These are phyloP conservation scores for Bombus superbus DNA, from an alignment of 1,140 invertebrate species.

Conservation along the genomic window DNA sequence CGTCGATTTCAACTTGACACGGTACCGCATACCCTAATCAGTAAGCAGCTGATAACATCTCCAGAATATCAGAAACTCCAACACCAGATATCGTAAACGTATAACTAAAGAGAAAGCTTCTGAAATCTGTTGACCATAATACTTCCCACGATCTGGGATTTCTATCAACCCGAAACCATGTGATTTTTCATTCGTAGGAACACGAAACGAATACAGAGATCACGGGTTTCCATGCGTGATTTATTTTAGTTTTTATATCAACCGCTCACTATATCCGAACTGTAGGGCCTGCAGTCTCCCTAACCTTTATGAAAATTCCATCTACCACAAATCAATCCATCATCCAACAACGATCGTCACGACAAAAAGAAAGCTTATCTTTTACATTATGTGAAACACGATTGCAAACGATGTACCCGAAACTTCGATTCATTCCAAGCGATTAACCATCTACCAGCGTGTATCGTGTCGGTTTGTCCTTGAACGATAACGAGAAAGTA, in stretches of 20 bases:
- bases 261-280: no score
- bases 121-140: background rate
- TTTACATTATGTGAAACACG: background rate
- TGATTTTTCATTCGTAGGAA: background rate
- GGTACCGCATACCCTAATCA: background rate
- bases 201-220: background rate
- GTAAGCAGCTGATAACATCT: background rate
- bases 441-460: slow-evolving; percentile 39
- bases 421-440: background rate
- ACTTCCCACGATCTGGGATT: background rate
- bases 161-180: background rate
- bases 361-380: background rate
- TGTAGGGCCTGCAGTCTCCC: no score
- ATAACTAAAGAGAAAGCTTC: background rate
- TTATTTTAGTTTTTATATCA: no score
- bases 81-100: no score
- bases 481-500: slow-evolving; percentile 47
- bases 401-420: background rate
- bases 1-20: background rate
- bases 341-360: no score
- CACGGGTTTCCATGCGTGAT: no score
- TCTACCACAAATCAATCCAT: no score
- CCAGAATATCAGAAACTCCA: no score
- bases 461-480: background rate
- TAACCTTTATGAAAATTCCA: no score